Evolutionary conservation across 2,888 invertebrate species (phyloP).

Genomic region (Orchesella flavescens): DNA sequence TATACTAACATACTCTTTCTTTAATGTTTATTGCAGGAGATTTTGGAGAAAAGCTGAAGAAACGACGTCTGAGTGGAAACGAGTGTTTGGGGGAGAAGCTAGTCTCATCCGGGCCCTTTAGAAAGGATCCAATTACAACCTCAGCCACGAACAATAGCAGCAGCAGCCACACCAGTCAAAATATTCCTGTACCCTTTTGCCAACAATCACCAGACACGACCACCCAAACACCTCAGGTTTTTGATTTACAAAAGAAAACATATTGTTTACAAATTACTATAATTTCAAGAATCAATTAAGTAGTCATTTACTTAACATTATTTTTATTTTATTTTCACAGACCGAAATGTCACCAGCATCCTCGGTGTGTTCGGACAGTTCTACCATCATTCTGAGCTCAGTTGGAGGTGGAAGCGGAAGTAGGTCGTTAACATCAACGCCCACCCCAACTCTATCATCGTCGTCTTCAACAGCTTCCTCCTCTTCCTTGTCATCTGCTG

Average conservation of each 20-base stretch:
- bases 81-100: conserved; percentile 58
- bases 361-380: conserved; percentile 70
- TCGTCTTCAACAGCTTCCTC: conserved; percentile 53
- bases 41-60: conserved; percentile 67
- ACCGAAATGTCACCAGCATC: conserved; percentile 72
- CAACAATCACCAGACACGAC: conserved; percentile 72
- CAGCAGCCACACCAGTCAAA: conserved; percentile 41
- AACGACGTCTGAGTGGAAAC: conserved; percentile 60
- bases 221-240: conserved; percentile 72
- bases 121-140: conserved; percentile 66
- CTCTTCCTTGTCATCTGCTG: conserved; percentile 31
- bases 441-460: conserved; percentile 66
- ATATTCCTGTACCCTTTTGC: conserved; percentile 71
- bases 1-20: neutral
- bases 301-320: neutral
- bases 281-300: neutral
- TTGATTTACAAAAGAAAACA: conserved; percentile 32
- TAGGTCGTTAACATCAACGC: conserved; percentile 60
- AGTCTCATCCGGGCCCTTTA: conserved; percentile 56
- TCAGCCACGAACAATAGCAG: conserved; percentile 47
- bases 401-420: conserved; percentile 51
- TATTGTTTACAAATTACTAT: conserved; percentile 7
- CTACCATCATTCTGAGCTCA: conserved; percentile 56
- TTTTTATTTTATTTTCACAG: conserved; percentile 53
- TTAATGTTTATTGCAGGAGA: conserved; percentile 65